Percentiles rank a stretch among this genome's conserved stretches.
Conservation (phyloP, 2,888 invertebrate genomes). For the Metopia argyrocephala region DNA sequence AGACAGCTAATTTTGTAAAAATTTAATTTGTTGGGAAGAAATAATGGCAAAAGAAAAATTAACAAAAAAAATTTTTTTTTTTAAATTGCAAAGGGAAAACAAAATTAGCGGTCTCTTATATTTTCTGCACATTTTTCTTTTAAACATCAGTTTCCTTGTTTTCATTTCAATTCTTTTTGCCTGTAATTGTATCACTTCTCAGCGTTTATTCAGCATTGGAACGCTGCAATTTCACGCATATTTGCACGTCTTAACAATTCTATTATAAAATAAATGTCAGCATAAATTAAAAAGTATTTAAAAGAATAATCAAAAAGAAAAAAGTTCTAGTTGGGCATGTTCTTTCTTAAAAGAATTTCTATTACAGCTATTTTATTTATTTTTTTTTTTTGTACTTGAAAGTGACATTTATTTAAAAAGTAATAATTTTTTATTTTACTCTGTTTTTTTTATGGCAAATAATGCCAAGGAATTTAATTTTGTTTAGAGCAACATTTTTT, state of each 20-base stretch:
- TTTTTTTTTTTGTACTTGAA: not conserved
- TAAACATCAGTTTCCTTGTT: not conserved
- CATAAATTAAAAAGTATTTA: constrained; percentile 32
- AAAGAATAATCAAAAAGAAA: constrained; percentile 3
- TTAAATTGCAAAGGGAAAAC: not conserved
- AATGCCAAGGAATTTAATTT: constrained; percentile 7
- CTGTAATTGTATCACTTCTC: no score
- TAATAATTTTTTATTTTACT: not conserved
- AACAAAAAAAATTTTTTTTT: no score
- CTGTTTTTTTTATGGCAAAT: not conserved
- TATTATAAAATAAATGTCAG: constrained; percentile 33
- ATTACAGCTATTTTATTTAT: not conserved
- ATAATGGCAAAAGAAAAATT: not conserved
- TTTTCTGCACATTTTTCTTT: not conserved
- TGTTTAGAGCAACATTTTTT: constrained; percentile 5
- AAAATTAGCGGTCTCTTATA: constrained; percentile 5
- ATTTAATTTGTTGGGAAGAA: constrained; percentile 6
- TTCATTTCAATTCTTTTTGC: no score
- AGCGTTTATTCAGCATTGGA: not conserved
- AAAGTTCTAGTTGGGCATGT: no score
- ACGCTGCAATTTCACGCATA: constrained; percentile 33
- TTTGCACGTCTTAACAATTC: constrained; percentile 30
- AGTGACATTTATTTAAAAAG: constrained; percentile 23
- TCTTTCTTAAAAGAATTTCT: not conserved
- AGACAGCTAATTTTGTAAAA: not conserved